Evolutionary conservation across 2,888 invertebrate species (phyloP), one percentile per base, ranked within the genome.

Genomic region (Lepidochrysops patricia): DNA sequence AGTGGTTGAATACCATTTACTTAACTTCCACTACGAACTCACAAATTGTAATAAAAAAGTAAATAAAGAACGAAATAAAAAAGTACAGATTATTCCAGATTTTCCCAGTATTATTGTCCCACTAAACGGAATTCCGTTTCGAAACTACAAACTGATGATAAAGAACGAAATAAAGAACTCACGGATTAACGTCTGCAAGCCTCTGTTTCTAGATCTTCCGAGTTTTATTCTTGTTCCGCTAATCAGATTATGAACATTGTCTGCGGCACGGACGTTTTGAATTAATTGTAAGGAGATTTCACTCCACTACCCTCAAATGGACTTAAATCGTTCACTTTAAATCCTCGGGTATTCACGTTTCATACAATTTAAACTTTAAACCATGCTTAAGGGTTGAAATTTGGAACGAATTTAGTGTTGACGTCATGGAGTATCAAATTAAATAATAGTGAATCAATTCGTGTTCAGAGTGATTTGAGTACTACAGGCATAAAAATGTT

Each of bases 251-350:
- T 64, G 62, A 61, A 68, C 70, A 69, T 72, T 71, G 73, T 72
- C 70, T 68, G 69, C 66, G 62, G 66, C 62, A 52, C 62, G 65
- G 67, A 68, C 68, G 67, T 66, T 70, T 67, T 61, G 70, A 66
- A 72, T 75, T 73, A 73, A 74, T 72, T 74, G 69, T 72, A 76
- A 73, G 71, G 69, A 72, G 71, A 74, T 74, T 72, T 69, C 67
- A 64, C 67, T 67, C 69, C 69, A 67, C 68, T 69, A 67, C 67
- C 61, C 71, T 69, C 67, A 66, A 67, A 65, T 65, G 27, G 54
- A 54, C 29, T 54, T 32, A 29, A 54, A 54, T 59, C 59, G 66
- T 64, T 65, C 59, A 62, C 29, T 54, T 54, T 32, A 29, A 54
- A 54, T 29, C 32, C 29, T 54, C 12, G 19, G 9, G 27, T 50